Evolutionary conservation across 2,797 vertebrate genomes (phyloP).

Genomic region (Stomatorhinus walkeri): DNA sequence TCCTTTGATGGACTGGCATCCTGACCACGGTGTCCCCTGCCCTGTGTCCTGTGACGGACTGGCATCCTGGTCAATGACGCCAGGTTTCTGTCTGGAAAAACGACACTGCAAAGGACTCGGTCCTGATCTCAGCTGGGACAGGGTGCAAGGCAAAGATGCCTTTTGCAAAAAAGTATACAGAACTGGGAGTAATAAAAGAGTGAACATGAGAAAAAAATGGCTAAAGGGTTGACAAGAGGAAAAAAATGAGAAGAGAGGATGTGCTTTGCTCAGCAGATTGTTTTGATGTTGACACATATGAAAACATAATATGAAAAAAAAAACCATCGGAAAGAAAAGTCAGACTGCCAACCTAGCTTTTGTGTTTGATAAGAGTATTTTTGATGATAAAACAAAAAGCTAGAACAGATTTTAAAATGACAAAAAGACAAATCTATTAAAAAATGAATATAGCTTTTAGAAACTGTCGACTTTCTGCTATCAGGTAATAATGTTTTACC

Average conservation of each 20-base stretch:
- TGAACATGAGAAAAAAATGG: not conserved
- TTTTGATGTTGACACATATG: slow-evolving; percentile 27
- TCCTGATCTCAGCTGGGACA: not conserved
- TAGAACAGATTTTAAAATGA: not conserved
- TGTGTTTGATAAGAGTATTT: slow-evolving; percentile 10
- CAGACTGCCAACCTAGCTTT: not conserved
- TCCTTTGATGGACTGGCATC: too few species aligned
- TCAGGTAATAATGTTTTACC: not conserved
- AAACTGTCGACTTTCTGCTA: not conserved
- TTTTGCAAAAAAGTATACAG: not conserved
- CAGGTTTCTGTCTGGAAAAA: not conserved
- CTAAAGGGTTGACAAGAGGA: slow-evolving; percentile 4
- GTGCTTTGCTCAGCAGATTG: slow-evolving; percentile 28
- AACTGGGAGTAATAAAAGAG: not conserved
- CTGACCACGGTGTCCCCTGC: too few species aligned
- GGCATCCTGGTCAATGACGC: not conserved
- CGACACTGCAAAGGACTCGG: not conserved
- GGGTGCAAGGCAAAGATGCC: not conserved
- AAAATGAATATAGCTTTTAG: not conserved
- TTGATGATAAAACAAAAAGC: slow-evolving; percentile 11
- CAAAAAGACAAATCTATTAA: slow-evolving; percentile 6
- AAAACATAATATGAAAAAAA: slow-evolving; percentile 16
- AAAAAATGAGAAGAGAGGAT: not conserved
- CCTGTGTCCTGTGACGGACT: too few species aligned
- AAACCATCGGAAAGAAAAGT: not conserved